A percentile compares a stretch with the other conserved stretches of the same genome.
phyloP scores from a whole-genome alignment of 2,888 invertebrate species.

The Oscheius myriophilus region DNA sequence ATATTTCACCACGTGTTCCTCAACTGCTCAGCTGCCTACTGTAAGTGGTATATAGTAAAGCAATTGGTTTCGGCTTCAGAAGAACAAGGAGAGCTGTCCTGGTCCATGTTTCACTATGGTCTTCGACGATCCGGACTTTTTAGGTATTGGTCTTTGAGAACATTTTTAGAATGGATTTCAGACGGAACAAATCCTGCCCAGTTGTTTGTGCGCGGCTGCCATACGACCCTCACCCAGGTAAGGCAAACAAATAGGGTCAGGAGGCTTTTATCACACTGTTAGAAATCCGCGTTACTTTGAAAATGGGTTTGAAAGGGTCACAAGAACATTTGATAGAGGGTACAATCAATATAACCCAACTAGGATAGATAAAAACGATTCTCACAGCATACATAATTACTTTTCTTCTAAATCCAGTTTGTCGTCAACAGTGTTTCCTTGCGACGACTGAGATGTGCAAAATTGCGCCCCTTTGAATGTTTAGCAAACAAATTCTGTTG shows the following conservation, averaged over 20 bases:
- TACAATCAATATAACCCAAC: too few relatives aligned
- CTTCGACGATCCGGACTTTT: constrained; percentile 45
- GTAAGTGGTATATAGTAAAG: neutral
- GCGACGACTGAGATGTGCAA: too few relatives aligned
- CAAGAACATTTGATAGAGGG: too few relatives aligned
- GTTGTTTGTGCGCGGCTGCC: constrained; percentile 45
- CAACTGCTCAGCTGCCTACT: neutral
- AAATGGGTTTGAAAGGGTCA: too few relatives aligned
- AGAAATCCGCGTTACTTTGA: too few relatives aligned
- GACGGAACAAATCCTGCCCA: constrained; percentile 1
- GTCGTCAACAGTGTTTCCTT: too few relatives aligned
- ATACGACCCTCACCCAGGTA: constrained; percentile 42
- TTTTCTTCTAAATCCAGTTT: too few relatives aligned
- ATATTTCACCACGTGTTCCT: constrained; percentile 26
- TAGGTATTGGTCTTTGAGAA: neutral
- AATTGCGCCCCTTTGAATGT: too few relatives aligned
- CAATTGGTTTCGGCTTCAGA: neutral
- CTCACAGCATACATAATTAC: too few relatives aligned
- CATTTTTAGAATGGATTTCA: neutral
- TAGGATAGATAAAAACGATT: too few relatives aligned
- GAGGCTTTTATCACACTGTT: too few relatives aligned
- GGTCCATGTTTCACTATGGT: constrained; percentile 50
- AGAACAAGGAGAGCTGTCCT: constrained; percentile 38
- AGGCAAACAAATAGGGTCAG: neutral
- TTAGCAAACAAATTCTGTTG: too few relatives aligned